Evolutionary conservation across 2,888 invertebrate species (phyloP).

Genomic region (Lasioglossum villosulum): DNA sequence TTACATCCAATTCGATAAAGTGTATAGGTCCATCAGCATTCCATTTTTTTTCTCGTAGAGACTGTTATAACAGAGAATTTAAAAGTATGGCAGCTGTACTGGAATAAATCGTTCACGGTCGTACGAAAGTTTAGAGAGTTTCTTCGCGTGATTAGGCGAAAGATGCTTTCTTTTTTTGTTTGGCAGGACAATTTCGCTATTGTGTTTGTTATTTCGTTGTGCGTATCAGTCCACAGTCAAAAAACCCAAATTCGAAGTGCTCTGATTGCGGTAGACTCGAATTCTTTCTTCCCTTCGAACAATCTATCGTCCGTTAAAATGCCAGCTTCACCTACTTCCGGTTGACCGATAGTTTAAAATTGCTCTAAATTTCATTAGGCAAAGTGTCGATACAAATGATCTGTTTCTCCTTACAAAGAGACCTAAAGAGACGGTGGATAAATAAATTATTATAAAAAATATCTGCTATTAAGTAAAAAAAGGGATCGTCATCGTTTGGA

Average conservation of each 20-base stretch:
- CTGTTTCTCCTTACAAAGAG: conserved; percentile 38
- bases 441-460: conserved; percentile 70
- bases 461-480: conserved; percentile 60
- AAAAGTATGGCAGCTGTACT: conserved; percentile 60
- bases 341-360: conserved; percentile 39
- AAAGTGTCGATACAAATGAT: conserved; percentile 36
- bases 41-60: conserved; percentile 38
- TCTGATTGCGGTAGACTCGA: conserved; percentile 32
- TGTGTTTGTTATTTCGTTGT: conserved; percentile 64
- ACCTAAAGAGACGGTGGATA: conserved; percentile 45
- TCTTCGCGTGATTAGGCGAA: conserved; percentile 19
- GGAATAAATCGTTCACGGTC: conserved; percentile 37
- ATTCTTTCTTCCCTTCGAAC: conserved; percentile 20
- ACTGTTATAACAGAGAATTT: conserved; percentile 42
- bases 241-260: conserved; percentile 37
- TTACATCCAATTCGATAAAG: background rate
- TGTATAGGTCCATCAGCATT: conserved; percentile 63
- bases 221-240: conserved; percentile 56
- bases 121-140: conserved; percentile 16
- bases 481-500: conserved; percentile 35
- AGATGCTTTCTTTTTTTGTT: conserved; percentile 7
- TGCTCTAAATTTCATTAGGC: conserved; percentile 43
- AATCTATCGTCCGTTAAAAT: conserved; percentile 35
- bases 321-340: conserved; percentile 36
- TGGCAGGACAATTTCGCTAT: conserved; percentile 54